Base-by-base conservation (phyloP, 1,140 invertebrate species). In the Bicyclus anynana region DNA sequence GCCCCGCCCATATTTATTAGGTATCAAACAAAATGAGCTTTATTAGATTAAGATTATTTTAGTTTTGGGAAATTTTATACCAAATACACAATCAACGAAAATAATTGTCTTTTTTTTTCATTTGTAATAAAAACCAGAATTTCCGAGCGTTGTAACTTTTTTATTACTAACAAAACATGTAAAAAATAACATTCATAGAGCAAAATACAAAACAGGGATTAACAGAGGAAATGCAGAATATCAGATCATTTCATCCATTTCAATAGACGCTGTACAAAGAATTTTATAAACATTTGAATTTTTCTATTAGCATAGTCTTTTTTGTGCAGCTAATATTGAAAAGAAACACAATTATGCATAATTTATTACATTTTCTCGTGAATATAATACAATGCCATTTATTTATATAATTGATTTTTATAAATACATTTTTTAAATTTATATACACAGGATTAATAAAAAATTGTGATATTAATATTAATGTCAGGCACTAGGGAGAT, bases 51-150 rank as follows among this genome's bases (percentile, higher is more conserved):
- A 80, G 72, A 61, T 67, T 59, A 68, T 70, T 69, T 55, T 69
- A 68, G 21, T 77, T 75, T 65, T 64, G 65, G 66, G 74, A 77
- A 76, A 68, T 84, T 81, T 84, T 87, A 82, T 80, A 87, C 83
- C 79, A 86, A 89, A 89, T 89, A 89, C 80, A 84, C 68, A 73
- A 29, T n/a, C 57, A 55, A 52, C 52, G 38, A 40, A 50, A 66
- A 53, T 46, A 51, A n/a, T n/a, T n/a, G n/a, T n/a, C n/a, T n/a
- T 18, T 33, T 6, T 40, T 49, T 54, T 37, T 53, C 35, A 52
- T 53, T 60, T 64, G 53, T 67, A 57, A 51, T 63, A 33, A 33
- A 67, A 68, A 65, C 58, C 38, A 54, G 18, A 53, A 6, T 20
- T 57, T 71, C 66, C 65, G 77, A 82, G 76, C 76, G 74, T 74